Conservation (phyloP, 1,140 invertebrate species). For the Bemisia tabaci region DNA sequence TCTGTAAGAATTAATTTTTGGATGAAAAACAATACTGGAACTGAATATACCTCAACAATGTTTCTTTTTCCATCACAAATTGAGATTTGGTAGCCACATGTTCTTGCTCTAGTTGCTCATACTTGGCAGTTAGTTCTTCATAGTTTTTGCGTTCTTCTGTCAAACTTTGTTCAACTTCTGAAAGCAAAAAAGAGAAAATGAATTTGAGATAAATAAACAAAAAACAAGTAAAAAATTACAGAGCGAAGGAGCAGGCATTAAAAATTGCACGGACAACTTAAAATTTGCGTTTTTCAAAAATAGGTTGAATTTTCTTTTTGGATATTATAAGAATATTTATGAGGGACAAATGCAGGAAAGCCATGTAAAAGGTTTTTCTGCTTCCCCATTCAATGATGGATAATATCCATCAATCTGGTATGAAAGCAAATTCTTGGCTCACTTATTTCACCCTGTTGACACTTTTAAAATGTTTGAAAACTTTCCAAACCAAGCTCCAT, state of each 20-base stretch:
- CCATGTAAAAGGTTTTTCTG: no score
- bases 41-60: slow-evolving; percentile 42
- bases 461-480: no score
- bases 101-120: slow-evolving; percentile 69
- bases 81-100: slow-evolving; percentile 62
- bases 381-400: no score
- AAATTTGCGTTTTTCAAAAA: neutral
- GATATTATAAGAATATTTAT: no score
- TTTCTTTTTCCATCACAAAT: slow-evolving; percentile 61
- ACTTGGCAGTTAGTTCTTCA: slow-evolving; percentile 63
- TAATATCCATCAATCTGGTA: no score
- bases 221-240: slow-evolving; percentile 15
- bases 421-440: no score
- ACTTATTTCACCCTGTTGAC: no score
- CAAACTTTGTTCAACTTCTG: slow-evolving; percentile 51
- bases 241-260: neutral
- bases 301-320: no score
- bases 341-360: no score
- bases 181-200: slow-evolving; percentile 24
- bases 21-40: no score
- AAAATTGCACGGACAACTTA: slow-evolving; percentile 4
- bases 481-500: no score
- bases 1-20: no score
- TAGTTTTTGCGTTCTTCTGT: slow-evolving; percentile 52
- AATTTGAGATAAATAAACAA: slow-evolving; percentile 8